Percentiles rank a stretch among this genome's conserved stretches.
Evolutionary conservation across 1,140 invertebrate genomes (phyloP).

Genomic region (Whitmania pigra): DNA sequence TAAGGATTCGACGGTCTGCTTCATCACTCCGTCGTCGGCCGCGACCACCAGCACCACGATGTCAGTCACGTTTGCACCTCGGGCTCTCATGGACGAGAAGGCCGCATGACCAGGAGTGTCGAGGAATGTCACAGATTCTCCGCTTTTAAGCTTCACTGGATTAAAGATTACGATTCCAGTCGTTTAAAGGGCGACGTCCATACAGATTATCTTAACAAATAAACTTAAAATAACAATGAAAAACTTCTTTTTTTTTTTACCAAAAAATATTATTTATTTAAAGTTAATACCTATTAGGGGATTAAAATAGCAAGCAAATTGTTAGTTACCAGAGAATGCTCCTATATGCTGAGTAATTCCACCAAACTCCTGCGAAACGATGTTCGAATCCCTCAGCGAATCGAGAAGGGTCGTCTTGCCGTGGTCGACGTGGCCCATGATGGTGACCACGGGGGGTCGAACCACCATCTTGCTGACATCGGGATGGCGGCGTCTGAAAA

Average conservation of each 20-base stretch:
- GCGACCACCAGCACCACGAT: constrained; percentile 92
- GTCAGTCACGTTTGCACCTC: constrained; percentile 84
- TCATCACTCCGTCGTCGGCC: constrained; percentile 96
- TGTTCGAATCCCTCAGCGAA: constrained; percentile 65
- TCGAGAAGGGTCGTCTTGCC: constrained; percentile 96
- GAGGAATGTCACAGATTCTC: constrained; percentile 66
- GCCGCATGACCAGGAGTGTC: constrained; percentile 99
- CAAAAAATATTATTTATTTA: too few relatives aligned
- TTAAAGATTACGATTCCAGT: too few relatives aligned
- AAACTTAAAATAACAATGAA: too few relatives aligned
- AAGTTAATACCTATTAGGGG: too few relatives aligned
- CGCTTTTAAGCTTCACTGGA: too few relatives aligned
- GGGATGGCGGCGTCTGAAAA: constrained; percentile 47
- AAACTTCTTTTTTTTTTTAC: too few relatives aligned
- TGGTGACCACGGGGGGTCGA: constrained; percentile 79
- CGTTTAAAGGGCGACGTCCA: too few relatives aligned
- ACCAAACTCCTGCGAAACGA: constrained; percentile 87
- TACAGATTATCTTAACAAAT: too few relatives aligned
- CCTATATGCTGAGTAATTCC: constrained; percentile 99
- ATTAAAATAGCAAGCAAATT: neutral
- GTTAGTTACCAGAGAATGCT: constrained; percentile 64
- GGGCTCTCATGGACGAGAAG: constrained; percentile 74
- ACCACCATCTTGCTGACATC: constrained; percentile 50
- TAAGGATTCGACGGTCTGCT: constrained; percentile 68
- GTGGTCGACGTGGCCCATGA: constrained; percentile 99